phyloP scores from a whole-genome alignment of 2,113 vertebrate genomes.

The Cariama cristata region DNA sequence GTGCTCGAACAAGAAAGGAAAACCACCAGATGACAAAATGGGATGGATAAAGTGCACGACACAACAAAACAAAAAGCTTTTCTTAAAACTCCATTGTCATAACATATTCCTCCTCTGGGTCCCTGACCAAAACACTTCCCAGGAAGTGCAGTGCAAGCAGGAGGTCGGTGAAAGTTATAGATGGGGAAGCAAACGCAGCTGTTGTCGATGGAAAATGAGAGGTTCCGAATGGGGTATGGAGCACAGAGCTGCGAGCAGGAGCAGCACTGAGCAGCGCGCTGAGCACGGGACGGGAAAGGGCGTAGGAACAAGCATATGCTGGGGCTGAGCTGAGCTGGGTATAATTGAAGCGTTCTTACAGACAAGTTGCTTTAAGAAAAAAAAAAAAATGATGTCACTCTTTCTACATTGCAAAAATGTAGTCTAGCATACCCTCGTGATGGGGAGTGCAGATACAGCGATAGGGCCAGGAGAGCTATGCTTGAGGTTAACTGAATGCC shows the following conservation, averaged over 20 bases:
- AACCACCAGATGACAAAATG: slow-evolving; percentile 45
- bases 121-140: slow-evolving; percentile 40
- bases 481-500: slow-evolving; percentile 56
- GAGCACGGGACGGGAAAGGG: not conserved
- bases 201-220: not conserved
- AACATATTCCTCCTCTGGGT: slow-evolving; percentile 23
- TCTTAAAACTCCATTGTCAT: slow-evolving; percentile 53
- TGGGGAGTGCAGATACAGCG: slow-evolving; percentile 58
- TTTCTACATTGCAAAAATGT: slow-evolving; percentile 66
- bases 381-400: slow-evolving; percentile 61
- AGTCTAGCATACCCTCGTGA: not conserved
- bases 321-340: not conserved
- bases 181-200: slow-evolving; percentile 25
- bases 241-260: not conserved
- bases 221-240: not conserved
- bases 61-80: slow-evolving; percentile 53
- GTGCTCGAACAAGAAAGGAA: slow-evolving; percentile 41
- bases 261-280: not conserved
- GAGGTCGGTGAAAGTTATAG: not conserved
- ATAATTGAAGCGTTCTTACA: not conserved
- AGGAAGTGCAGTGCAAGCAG: slow-evolving; percentile 44
- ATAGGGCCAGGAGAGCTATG: slow-evolving; percentile 29
- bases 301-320: not conserved
- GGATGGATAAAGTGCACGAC: slow-evolving; percentile 40
- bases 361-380: slow-evolving; percentile 33